Conservation (phyloP, 2,797 vertebrate genomes). For the Coregonus ussuriensis region DNA sequence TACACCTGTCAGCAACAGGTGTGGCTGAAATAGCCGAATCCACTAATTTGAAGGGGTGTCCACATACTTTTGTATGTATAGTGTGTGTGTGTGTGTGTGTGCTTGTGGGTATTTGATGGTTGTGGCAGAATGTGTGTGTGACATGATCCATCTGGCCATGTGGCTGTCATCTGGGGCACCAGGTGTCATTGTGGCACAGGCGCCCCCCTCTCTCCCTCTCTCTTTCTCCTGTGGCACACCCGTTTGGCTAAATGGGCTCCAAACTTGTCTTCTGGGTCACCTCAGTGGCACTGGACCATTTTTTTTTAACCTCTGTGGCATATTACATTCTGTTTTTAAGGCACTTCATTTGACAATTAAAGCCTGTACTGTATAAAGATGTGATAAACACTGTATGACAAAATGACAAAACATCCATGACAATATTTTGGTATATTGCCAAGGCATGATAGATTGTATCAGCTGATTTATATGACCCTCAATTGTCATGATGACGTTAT, state of each 20-base stretch:
- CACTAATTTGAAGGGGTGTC: no score
- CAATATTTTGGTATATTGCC: background rate
- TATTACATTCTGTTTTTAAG: background rate
- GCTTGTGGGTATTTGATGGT: constrained; percentile 20
- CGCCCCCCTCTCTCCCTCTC: constrained; percentile 36
- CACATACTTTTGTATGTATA: no score
- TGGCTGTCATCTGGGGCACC: constrained; percentile 80
- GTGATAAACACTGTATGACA: background rate
- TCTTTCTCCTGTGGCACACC: constrained; percentile 16
- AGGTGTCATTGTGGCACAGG: constrained; percentile 75
- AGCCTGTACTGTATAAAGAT: background rate
- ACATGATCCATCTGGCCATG: constrained; percentile 76
- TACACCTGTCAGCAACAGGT: no score
- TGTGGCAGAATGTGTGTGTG: constrained; percentile 48
- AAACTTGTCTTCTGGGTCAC: constrained; percentile 60
- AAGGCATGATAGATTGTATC: background rate
- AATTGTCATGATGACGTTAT: background rate
- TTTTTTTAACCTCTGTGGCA: background rate
- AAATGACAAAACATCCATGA: background rate
- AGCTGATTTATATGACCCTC: background rate
- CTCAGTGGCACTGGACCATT: constrained; percentile 27
- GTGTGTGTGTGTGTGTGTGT: no score
- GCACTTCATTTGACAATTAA: background rate
- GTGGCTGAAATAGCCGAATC: no score
- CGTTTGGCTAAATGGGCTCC: constrained; percentile 53